Conservation (phyloP, 1,140 invertebrate species). For the Lycorma delicatula region DNA sequence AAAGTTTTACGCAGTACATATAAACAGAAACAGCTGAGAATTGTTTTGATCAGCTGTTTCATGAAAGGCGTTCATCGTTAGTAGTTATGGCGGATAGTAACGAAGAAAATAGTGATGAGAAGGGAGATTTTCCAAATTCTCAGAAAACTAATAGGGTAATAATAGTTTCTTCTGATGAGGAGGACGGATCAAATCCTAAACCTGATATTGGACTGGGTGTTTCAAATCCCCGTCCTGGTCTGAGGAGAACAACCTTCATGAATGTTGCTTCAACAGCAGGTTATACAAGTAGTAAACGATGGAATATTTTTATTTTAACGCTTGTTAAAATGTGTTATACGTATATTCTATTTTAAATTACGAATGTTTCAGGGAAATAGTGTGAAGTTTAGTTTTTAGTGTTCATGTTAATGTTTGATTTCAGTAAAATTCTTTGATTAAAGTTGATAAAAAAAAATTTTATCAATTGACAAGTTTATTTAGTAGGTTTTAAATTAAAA, state of each 20-base stretch:
- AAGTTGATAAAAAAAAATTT: constrained; percentile 8
- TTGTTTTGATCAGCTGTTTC: too few relatives aligned
- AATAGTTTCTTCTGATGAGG: constrained; percentile 8
- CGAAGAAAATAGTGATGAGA: constrained; percentile 17
- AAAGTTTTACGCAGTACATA: too few relatives aligned
- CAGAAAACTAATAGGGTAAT: constrained; percentile 8
- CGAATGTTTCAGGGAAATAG: not conserved
- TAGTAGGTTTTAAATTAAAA: too few relatives aligned
- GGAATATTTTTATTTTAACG: not conserved
- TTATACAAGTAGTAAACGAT: too few relatives aligned
- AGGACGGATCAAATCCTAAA: constrained; percentile 9
- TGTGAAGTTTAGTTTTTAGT: not conserved
- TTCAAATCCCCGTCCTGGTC: too few relatives aligned
- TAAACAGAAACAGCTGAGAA: too few relatives aligned
- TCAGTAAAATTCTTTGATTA: not conserved
- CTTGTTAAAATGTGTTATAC: not conserved
- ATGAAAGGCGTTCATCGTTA: too few relatives aligned
- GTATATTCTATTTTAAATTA: not conserved
- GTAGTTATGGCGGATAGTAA: constrained; percentile 25
- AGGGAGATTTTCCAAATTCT: constrained; percentile 21
- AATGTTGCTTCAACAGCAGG: constrained; percentile 9
- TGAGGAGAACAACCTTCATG: too few relatives aligned
- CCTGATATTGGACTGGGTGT: constrained; percentile 24
- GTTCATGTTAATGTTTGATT: not conserved
- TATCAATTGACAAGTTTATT: not conserved